Evolutionary conservation across 2,888 invertebrate species (phyloP).

Genomic region (Thyatira batis): DNA sequence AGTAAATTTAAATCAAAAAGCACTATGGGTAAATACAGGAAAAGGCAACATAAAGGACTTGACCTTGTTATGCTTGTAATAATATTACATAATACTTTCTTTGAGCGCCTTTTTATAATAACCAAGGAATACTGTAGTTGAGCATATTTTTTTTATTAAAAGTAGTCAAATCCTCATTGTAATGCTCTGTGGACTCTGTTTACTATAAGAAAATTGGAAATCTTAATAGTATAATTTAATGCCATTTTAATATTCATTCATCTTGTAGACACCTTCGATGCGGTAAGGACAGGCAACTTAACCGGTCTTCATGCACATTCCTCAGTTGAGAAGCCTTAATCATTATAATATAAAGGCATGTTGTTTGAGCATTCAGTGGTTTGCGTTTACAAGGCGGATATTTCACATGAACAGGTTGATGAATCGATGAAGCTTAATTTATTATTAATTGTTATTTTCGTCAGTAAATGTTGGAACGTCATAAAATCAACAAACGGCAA

Average conservation of each 20-base stretch:
- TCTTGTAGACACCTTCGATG: background rate
- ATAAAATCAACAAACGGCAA: constrained; percentile 5
- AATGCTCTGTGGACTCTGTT: too few relatives aligned
- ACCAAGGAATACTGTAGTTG: too few relatives aligned
- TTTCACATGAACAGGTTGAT: background rate
- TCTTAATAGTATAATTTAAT: background rate
- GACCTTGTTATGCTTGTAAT: too few relatives aligned
- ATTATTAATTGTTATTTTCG: constrained; percentile 4
- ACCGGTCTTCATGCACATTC: background rate
- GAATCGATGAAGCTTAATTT: background rate
- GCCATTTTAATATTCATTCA: background rate
- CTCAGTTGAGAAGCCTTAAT: background rate
- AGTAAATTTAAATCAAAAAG: too few relatives aligned
- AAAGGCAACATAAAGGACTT: too few relatives aligned
- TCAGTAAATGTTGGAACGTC: constrained; percentile 6
- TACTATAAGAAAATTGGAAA: background rate
- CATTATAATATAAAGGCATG: background rate
- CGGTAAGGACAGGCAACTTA: background rate
- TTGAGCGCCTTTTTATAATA: too few relatives aligned
- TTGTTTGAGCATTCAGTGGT: too few relatives aligned
- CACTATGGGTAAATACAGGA: too few relatives aligned
- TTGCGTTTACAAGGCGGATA: background rate
- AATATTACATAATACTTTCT: too few relatives aligned
- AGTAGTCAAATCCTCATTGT: background rate
- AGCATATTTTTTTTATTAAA: too few relatives aligned